Conservation (phyloP, 1,140 invertebrate species). For the Drosophila virilis region DNA sequence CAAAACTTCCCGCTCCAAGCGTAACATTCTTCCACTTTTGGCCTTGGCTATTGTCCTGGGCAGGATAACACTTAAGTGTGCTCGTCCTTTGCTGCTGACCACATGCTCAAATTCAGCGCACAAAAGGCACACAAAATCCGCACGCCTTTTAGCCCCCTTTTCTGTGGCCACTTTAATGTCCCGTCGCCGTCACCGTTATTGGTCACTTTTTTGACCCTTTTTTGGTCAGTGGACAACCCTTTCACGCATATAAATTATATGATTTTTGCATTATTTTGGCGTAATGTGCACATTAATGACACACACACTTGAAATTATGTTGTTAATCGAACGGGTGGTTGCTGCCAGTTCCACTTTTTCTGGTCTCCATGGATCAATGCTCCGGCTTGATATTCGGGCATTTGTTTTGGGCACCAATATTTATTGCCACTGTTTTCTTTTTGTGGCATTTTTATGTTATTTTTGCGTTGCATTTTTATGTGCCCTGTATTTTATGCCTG, state of each 20-base stretch:
- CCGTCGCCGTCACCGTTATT: slow-evolving; percentile 51
- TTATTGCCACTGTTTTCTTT: slow-evolving; percentile 53
- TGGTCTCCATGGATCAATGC: not conserved
- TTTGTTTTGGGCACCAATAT: slow-evolving; percentile 54
- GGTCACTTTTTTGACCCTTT: slow-evolving; percentile 69
- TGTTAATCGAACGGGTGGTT: slow-evolving; percentile 65
- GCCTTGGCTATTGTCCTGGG: slow-evolving; percentile 33
- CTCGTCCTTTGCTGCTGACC: slow-evolving; percentile 56
- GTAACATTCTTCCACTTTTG: not conserved
- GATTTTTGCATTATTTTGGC: slow-evolving; percentile 81
- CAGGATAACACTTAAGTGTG: slow-evolving; percentile 40
- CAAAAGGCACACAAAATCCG: slow-evolving; percentile 12
- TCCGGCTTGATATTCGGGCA: slow-evolving; percentile 36
- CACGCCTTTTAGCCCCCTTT: slow-evolving; percentile 72
- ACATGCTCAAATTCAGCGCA: slow-evolving; percentile 67
- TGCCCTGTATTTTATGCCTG: slow-evolving; percentile 42
- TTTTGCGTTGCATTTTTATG: slow-evolving; percentile 79
- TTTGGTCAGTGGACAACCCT: slow-evolving; percentile 43
- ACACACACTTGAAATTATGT: slow-evolving; percentile 70
- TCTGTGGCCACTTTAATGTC: slow-evolving; percentile 71
- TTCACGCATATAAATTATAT: slow-evolving; percentile 70
- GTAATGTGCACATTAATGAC: slow-evolving; percentile 81
- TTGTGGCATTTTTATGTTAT: slow-evolving; percentile 72
- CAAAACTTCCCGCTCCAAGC: not conserved
- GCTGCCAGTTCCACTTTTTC: not conserved